Base-by-base conservation (phyloP, 1,140 invertebrate genomes). In the Belonocnema kinseyi region DNA sequence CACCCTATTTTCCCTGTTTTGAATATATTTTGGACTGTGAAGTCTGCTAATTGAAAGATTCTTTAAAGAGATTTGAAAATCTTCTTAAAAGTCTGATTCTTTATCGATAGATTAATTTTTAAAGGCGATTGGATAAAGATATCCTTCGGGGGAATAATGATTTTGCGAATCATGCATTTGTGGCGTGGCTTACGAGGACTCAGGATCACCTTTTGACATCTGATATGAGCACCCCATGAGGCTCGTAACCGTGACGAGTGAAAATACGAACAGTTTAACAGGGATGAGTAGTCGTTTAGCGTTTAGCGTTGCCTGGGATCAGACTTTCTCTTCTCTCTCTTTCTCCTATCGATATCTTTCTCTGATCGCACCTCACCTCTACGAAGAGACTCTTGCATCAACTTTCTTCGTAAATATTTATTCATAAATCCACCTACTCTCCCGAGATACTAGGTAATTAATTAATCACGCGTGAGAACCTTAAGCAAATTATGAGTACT, bases 231-330 rank as follows among this genome's bases (percentile, higher is more conserved):
- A 88, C 85, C 87, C 85, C 85, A 79, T 74, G 83, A 79, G 83
- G 80, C 80, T 84, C 78, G 80, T 83, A 75, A 81, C 78, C 89
- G 87, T 91, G 88, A 90, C 88, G 89, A 91, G 89, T 90, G 88
- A 89, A 90, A 90, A 90, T 90, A 91, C 88, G 90, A 90, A 90
- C 89, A 90, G 85, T 91, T 90, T 91, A 91, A 90, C 88, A 83
- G 86, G 88, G 87, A 90, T 90, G 90, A 91, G 87, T 90, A 87
- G 87, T 85, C 88, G 82, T 88, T 91, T 87, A 85, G 77, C 88
- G 82, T 88, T 91, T 87, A 85, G 77, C 81, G 87, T 86, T 86
- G 83, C 82, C 79, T 77, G 40, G 73, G 83, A 85, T 85, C 85
- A 80, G 84, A 82, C 83, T 77, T 66, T 66, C 61, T 76, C 80